Base-by-base conservation (phyloP, 1,140 invertebrate species). In the Saccostrea cuccullata region DNA sequence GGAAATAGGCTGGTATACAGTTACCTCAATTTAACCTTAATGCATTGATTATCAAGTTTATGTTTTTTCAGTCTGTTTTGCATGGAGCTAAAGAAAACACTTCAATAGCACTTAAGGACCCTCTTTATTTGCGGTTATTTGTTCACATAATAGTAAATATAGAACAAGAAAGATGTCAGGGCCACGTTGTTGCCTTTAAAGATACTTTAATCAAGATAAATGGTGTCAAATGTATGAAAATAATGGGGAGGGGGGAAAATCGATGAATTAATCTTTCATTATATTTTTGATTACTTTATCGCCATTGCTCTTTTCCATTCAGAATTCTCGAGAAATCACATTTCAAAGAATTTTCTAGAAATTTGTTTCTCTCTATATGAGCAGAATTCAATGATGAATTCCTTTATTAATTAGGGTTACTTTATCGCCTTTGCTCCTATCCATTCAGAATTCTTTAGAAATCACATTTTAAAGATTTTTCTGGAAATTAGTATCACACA, bases 61-160 rank as follows among this genome's bases (percentile, higher is more conserved):
- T 47, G 47, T 47, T 47, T 47, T 47, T 47, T 47, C 47, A 47
- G 47, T 47, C 47, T 47, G 47, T 47, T 47, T 47, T 47, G 58
- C 58, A 64, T 64, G 58, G 15, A 20, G 58, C n/a, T 64, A 64
- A 64, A 64, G 58, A 64, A 64, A 64, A 64, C n/a, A 64, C n/a
- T 20, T 64, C 5, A 20, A 17, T 64, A 17, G 58, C 15, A 64
- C 58, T 20, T 64, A 17, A 17, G 58, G 58, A 64, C 15, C 58
- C 9, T 47, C 47, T 47, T 47, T 47, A 47, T 47, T n/a, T 47
- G 47, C 6, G 47, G 47, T 47, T 47, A 47, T 36, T 36, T 36
- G 30, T 36, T 36, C 30, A 36, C 30, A 1, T 36, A 36, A 36
- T 17, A 3, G 58, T 60, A 9, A 60, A 60, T 36, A 36, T 4